Base-by-base conservation (phyloP, 1,140 invertebrate species). In the Cydia amplana region DNA sequence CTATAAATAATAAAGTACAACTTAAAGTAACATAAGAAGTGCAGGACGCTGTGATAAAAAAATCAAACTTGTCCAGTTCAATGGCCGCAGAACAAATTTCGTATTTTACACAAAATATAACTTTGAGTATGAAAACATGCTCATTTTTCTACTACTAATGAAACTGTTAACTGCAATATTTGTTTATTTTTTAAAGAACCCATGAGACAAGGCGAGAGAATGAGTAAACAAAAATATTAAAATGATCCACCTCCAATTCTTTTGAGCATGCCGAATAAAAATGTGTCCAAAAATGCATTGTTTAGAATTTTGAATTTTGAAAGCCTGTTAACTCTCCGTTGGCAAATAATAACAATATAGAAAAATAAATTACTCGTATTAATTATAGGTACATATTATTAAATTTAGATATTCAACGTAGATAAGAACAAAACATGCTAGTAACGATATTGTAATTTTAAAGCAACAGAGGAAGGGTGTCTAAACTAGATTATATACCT, bases 251-350 rank as follows among this genome's bases (percentile, higher is more conserved):
- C 90, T 91, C 89, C 89, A 90, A 83, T 86, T 92, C 85, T 89
- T 60, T 87, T 87, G 85, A 86, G 86, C 90, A 90, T 92, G 89
- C 88, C 90, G 87, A 89, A 87, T 78, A 76, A 83, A 80, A 74
- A 77, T 81, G 77, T 87, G 85, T 87, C 87, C 87, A 90, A 88
- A 80, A 76, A 78, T 82, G 81, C 65, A 18, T 80, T 81, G 55
- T 72, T 80, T 78, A 82, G 84, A 91, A 89, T 91, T 92, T 90
- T 85, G 86, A 91, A 91, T 91, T 92, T 92, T 87, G 88, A 86
- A 81, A 83, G 82, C 70, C 88, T 87, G 86, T 89, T 87, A 89
- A 65, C 51, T 75, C 85, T 90, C 87, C 87, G 88, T 85, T 90
- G 89, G 86, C 89, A 90, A 91, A 85, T 77, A 60, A 79, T 78